Percentiles rank a stretch among this genome's conserved stretches.
Conservation (phyloP, 2,113 vertebrate species). For the Melanotaenia duboulayi region DNA sequence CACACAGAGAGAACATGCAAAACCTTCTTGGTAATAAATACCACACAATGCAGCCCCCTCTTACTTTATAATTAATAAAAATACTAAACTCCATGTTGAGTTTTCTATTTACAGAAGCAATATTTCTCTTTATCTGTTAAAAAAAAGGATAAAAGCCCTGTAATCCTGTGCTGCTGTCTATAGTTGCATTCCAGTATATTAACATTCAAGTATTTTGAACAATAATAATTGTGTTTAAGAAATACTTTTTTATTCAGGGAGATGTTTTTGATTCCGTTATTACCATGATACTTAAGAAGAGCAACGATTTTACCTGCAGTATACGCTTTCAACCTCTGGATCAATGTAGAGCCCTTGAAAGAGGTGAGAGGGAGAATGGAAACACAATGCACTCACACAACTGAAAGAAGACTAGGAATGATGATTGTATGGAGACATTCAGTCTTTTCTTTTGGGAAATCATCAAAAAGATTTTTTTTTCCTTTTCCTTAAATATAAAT, state of each 20-base stretch:
- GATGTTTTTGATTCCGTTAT: conserved; percentile 39
- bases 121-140: too few species aligned
- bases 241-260: conserved; percentile 14
- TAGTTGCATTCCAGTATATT: too few species aligned
- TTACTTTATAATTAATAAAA: too few species aligned
- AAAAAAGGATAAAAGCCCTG: too few species aligned
- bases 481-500: background rate
- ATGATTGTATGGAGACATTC: conserved; percentile 17
- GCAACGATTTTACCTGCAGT: conserved; percentile 13
- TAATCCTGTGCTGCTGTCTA: too few species aligned
- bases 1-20: too few species aligned
- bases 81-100: too few species aligned
- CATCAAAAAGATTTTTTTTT: background rate
- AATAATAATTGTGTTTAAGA: too few species aligned
- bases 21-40: too few species aligned
- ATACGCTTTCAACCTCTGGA: conserved; percentile 17
- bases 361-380: conserved; percentile 47
- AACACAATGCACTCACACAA: conserved; percentile 34
- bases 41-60: too few species aligned
- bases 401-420: conserved; percentile 20
- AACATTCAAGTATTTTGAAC: too few species aligned
- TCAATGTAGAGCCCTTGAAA: conserved; percentile 28
- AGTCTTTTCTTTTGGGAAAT: conserved; percentile 4
- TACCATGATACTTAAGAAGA: conserved; percentile 26
- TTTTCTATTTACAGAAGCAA: too few species aligned